Conservation (phyloP, 2,113 vertebrate genomes). For the Abramis brama region DNA sequence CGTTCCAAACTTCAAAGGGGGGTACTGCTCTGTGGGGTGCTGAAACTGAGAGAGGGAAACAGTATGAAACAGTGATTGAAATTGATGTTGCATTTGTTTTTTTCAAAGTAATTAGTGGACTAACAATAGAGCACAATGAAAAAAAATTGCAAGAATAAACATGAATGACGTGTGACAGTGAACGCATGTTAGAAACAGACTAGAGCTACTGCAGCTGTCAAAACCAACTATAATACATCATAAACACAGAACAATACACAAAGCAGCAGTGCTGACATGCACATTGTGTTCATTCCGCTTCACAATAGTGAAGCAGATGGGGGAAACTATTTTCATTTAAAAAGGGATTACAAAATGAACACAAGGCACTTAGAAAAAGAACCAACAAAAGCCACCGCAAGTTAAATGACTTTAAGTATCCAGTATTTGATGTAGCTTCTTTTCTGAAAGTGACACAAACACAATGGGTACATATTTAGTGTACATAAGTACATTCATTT, state of each 20-base stretch:
- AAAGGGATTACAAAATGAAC: constrained; percentile 31
- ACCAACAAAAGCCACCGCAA: constrained; percentile 6
- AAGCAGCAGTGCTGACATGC: constrained; percentile 7
- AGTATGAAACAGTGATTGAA: neutral
- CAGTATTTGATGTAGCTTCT: neutral
- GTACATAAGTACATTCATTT: neutral
- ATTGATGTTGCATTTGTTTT: constrained; percentile 24
- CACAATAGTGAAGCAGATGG: constrained; percentile 21
- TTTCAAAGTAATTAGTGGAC: constrained; percentile 22
- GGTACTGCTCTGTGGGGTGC: constrained; percentile 91
- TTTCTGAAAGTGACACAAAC: constrained; percentile 18
- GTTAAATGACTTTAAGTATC: constrained; percentile 7
- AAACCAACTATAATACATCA: constrained; percentile 31
- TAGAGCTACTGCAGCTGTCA: constrained; percentile 25
- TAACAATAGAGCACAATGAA: constrained; percentile 13
- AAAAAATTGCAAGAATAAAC: neutral
- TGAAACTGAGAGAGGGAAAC: constrained; percentile 80
- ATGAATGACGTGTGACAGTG: constrained; percentile 2
- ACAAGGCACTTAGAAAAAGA: constrained; percentile 12
- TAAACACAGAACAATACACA: constrained; percentile 22
- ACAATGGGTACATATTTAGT: constrained; percentile 17
- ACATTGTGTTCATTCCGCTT: constrained; percentile 12
- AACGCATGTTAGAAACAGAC: constrained; percentile 6
- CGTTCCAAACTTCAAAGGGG: constrained; percentile 90
- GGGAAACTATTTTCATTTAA: constrained; percentile 26